Percentiles rank a stretch among this genome's conserved stretches.
Conservation (phyloP, 2,797 vertebrate species). For the Xiphophorus birchmanni region DNA sequence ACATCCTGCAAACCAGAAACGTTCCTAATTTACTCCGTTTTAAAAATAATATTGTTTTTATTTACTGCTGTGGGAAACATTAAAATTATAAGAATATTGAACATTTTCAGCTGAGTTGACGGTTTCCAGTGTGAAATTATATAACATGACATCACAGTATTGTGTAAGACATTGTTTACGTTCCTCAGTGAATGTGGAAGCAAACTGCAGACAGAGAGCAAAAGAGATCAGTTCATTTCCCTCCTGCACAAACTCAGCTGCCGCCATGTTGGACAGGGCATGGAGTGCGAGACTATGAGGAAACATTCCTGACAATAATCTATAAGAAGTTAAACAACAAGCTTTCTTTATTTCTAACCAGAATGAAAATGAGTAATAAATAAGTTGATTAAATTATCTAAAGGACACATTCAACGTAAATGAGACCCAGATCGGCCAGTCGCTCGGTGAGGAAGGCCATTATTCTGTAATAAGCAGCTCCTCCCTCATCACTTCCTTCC, state of each 20-base stretch:
- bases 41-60: neutral
- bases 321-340: constrained; percentile 7
- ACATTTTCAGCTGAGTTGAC: constrained; percentile 22
- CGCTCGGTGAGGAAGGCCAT: neutral
- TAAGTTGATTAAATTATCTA: neutral
- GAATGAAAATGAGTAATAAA: neutral
- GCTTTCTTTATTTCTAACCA: neutral
- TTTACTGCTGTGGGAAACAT: neutral
- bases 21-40: neutral
- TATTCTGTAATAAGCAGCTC: constrained; percentile 27
- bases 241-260: neutral
- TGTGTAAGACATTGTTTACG: constrained; percentile 65
- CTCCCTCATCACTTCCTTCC: constrained; percentile 44
- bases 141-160: constrained; percentile 54
- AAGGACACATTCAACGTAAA: neutral
- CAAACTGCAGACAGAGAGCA: constrained; percentile 15
- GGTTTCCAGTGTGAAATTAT: constrained; percentile 46
- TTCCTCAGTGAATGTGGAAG: constrained; percentile 42
- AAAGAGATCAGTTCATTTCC: constrained; percentile 20
- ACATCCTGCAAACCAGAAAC: neutral
- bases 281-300: neutral
- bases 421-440: neutral
- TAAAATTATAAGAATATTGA: constrained; percentile 1
- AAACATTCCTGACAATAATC: constrained; percentile 12
- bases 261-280: constrained; percentile 13